Evolutionary conservation across 2,797 vertebrate species (phyloP).

Genomic region (Pseudochromis fuscus): DNA sequence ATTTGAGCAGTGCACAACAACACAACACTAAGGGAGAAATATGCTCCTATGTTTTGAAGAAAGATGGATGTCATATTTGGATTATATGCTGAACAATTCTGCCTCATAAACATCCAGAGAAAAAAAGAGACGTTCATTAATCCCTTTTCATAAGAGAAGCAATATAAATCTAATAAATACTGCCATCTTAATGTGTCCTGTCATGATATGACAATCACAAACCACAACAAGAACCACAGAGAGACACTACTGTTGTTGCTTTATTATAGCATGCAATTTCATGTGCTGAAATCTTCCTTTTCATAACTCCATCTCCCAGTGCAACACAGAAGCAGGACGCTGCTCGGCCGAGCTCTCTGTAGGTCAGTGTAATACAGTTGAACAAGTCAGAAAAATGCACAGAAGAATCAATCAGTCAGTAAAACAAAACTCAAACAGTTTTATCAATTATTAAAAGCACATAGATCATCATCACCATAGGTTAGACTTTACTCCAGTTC

Average conservation of each 20-base stretch:
- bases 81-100: too few species aligned
- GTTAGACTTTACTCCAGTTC: conserved; percentile 83
- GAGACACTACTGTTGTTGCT: conserved; percentile 67
- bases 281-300: conserved; percentile 91
- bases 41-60: background rate
- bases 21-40: background rate
- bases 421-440: conserved; percentile 61
- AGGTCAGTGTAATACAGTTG: conserved; percentile 84
- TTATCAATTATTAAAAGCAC: conserved; percentile 65
- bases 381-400: conserved; percentile 83
- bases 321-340: conserved; percentile 85
- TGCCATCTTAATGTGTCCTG: background rate
- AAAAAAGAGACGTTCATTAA: too few species aligned
- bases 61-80: too few species aligned
- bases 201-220: conserved; percentile 3
- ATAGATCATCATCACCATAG: conserved; percentile 60
- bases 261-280: conserved; percentile 98
- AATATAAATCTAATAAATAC: too few species aligned
- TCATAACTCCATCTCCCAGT: conserved; percentile 86
- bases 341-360: conserved; percentile 86
- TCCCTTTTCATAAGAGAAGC: too few species aligned
- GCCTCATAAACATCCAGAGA: too few species aligned
- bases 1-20: background rate
- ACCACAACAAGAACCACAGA: conserved; percentile 48
- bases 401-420: conserved; percentile 73